These are phyloP conservation scores for Molorchus minor DNA, from an alignment of 2,888 invertebrate genomes.

Conservation along the genomic window DNA sequence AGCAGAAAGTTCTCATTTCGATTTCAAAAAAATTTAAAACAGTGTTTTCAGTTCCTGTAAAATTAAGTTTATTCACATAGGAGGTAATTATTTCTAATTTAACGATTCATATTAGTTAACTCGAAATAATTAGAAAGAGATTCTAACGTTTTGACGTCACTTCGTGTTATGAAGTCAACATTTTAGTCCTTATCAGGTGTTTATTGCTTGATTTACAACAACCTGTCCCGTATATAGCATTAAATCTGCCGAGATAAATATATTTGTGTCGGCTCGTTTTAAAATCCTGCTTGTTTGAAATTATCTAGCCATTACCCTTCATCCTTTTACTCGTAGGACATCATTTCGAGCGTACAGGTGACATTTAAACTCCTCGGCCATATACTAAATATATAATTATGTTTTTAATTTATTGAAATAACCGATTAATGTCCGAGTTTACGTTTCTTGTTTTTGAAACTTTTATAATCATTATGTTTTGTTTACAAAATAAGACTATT, in stretches of 20 bases:
- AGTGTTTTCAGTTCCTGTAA: not conserved
- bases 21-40: not conserved
- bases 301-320: slow-evolving; percentile 46
- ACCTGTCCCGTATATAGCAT: slow-evolving; percentile 54
- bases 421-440: slow-evolving; percentile 22
- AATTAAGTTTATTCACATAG: not conserved
- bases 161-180: slow-evolving; percentile 16
- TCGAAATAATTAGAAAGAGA: not conserved
- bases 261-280: slow-evolving; percentile 50
- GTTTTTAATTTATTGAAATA: slow-evolving; percentile 19
- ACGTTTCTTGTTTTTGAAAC: slow-evolving; percentile 7
- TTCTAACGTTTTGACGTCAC: slow-evolving; percentile 4
- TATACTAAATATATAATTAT: no score
- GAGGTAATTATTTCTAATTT: not conserved
- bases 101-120: not conserved
- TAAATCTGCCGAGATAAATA: slow-evolving; percentile 56
- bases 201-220: slow-evolving; percentile 51
- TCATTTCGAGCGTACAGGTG: slow-evolving; percentile 42
- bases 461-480: slow-evolving; percentile 2
- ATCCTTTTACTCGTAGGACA: slow-evolving; percentile 47
- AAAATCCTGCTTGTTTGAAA: slow-evolving; percentile 40
- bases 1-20: no score
- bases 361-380: slow-evolving; percentile 36
- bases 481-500: slow-evolving; percentile 5
- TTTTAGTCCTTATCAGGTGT: slow-evolving; percentile 42